Evolutionary conservation across 2,888 invertebrate species (phyloP), one percentile per base, ranked within the genome.

Genomic region (Pherbina coryleti): DNA sequence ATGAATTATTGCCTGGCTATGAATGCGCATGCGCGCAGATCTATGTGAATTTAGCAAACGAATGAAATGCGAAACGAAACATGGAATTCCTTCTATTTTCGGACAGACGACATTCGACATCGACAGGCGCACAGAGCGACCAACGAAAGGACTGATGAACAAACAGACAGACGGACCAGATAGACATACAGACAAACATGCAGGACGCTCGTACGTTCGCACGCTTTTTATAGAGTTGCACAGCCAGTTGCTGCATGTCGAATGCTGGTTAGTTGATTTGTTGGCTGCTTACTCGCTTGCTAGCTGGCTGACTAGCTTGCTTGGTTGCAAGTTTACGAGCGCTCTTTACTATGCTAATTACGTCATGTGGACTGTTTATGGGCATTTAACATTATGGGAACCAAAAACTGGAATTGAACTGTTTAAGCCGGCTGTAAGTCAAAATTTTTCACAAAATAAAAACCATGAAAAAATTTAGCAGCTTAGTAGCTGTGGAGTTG

Each of bases 371-470:
- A 86, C 86, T 86, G 82, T 83, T 83, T 87, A 86, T 85, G 87
- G 86, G 85, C 85, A 86, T 86, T 83, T 87, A 86, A 86, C 86
- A 88, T 87, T 87, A 85, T 87, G 87, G 87, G 87, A 87, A 87
- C 88, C 87, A 84, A 88, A 88, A 87, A 87, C 87, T 88, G 87
- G 87, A 86, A 87, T 86, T 85, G 79, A 81, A 82, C 76, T 82
- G 81, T 83, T 81, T 79, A 79, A 77, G 34, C 34, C 67, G 55
- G 22, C 72, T 37, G 71, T 72, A 57, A 72, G 60, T 72, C 72
- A 72, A 72, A 72, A 69, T 49, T 51, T 69, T 49, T 49, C 49
- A 69, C 22, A 64, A 64, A 19, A 34, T 11, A 44, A 44, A 44
- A 60, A 67, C 34, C 49, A 49, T 14, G 51, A 19, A 7, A 69